Evolutionary conservation across 2,888 invertebrate genomes (phyloP), one percentile per base, ranked within the genome.

Genomic region (Monopis laevigella): DNA sequence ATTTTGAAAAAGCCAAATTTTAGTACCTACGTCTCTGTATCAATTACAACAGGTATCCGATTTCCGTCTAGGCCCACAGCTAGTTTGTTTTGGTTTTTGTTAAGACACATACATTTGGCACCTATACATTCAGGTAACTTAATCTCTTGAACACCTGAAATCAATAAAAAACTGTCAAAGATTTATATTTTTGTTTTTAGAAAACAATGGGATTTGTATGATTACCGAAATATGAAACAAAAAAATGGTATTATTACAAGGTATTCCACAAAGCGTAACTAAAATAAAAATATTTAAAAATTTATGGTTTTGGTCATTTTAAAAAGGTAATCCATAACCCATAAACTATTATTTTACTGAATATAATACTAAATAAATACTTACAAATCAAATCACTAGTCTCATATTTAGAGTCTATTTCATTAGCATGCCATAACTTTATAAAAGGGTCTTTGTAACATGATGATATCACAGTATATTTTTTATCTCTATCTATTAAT

Each of bases 61-160:
- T 69, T 69, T 52, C 70, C 73, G 51, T 67, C 63, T 6, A 62
- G 65, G 38, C 78, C 78, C 44, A 77, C 52, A 12, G 71, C 73
- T 42, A 80, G 46, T 52, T 55, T 65, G 16, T 62, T 55, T 39
- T 56, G 51, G 2, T 27, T 38, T 8, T 51, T 46, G 45, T 62
- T 62, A 1, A 60, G 44, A 27, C 63, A 55, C 38, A 80, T 41
- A 46, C 72, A 66, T 54, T 64, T 61, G 7, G 65, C 50, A 11
- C 75, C 73, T 17, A 56, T 46, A 27, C 51, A 50, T 11, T 58
- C 51, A 40, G 55, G 48, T 27, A 67, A 44, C 6, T 43, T 45
- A 14, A 63, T 44, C 16, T 58, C 48, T 39, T 43, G 49, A n/a
- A 50, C 39, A 51, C 48, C 66, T 67, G 55, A 24, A 28, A 56